Conservation (phyloP, 2,797 vertebrate genomes). For the Sparidentex hasta region DNA sequence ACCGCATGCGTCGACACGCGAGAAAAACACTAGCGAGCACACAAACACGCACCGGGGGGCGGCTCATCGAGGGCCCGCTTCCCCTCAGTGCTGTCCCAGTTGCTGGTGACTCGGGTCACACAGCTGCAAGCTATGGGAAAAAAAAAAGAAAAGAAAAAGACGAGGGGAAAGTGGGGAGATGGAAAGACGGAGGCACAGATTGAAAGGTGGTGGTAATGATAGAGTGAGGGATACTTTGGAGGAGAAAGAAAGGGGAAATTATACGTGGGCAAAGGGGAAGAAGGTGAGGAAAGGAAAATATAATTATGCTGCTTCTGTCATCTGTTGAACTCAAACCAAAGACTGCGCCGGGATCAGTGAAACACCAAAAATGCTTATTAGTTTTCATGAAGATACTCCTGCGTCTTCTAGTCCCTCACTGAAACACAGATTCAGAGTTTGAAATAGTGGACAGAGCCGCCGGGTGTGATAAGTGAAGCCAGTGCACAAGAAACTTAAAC, state of each 20-base stretch:
- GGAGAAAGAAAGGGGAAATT: neutral
- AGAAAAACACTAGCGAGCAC: slow-evolving; percentile 68
- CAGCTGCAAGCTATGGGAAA: slow-evolving; percentile 71
- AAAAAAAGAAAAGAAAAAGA: slow-evolving; percentile 31
- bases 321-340: neutral
- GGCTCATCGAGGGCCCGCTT: slow-evolving; percentile 47
- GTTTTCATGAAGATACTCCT: neutral
- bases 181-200: neutral
- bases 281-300: neutral
- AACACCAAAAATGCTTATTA: neutral
- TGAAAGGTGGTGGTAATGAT: neutral
- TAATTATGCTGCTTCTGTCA: neutral
- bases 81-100: slow-evolving; percentile 73
- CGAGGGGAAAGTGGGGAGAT: slow-evolving; percentile 18
- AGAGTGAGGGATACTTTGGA: neutral
- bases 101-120: slow-evolving; percentile 76
- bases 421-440: neutral
- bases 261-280: neutral
- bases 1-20: slow-evolving; percentile 44
- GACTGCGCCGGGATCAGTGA: neutral
- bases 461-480: too few relatives aligned
- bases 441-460: too few relatives aligned
- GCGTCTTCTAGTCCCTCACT: neutral
- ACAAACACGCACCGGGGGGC: slow-evolving; percentile 56
- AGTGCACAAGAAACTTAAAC: too few relatives aligned